phyloP scores from a whole-genome alignment of 2,888 invertebrate genomes.

The Drosophila aldrichi region DNA sequence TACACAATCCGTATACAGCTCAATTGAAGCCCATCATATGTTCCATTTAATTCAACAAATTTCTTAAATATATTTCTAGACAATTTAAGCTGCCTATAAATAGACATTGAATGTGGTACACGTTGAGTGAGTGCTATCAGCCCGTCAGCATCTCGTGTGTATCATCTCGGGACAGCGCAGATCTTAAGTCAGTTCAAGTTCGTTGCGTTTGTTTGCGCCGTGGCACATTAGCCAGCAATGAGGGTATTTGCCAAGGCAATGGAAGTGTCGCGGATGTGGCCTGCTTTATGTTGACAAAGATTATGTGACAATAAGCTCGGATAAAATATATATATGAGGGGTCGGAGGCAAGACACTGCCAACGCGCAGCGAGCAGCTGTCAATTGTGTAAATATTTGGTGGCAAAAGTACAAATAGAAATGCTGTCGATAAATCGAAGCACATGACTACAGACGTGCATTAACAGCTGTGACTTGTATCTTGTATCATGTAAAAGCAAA shows the following conservation, averaged over 20 bases:
- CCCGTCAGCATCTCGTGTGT: constrained; percentile 1
- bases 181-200: background rate
- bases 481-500: constrained; percentile 36
- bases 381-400: constrained; percentile 79
- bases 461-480: constrained; percentile 63
- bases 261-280: constrained; percentile 19
- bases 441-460: constrained; percentile 69
- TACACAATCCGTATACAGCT: background rate
- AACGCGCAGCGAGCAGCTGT: constrained; percentile 44
- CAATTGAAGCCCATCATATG: background rate
- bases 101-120: background rate
- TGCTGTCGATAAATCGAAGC: constrained; percentile 75
- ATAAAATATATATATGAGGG: constrained; percentile 51
- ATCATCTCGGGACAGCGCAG: background rate
- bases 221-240: constrained; percentile 17
- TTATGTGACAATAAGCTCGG: constrained; percentile 77
- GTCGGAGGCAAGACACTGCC: background rate
- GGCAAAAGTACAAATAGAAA: constrained; percentile 73
- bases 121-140: constrained; percentile 4
- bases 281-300: constrained; percentile 64
- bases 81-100: constrained; percentile 7
- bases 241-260: constrained; percentile 32
- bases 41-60: background rate
- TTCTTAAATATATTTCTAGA: background rate
- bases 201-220: background rate